Percentiles rank a stretch among this genome's conserved stretches.
Evolutionary conservation across 2,888 invertebrate species (phyloP).

Genomic region (Embidobia sp.): DNA sequence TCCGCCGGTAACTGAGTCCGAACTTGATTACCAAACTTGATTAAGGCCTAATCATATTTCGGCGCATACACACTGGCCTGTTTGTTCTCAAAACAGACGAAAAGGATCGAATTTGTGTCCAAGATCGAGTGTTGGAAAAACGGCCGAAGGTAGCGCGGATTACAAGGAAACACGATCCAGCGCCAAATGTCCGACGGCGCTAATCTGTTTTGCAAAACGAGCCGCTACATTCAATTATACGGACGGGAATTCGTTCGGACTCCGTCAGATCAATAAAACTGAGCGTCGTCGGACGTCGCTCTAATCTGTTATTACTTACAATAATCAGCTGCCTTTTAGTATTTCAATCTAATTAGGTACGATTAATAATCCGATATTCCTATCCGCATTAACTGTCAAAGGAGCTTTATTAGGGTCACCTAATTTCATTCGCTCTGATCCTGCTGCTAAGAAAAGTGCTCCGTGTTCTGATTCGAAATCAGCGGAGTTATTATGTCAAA

Average conservation of each 20-base stretch:
- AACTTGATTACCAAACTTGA: no score
- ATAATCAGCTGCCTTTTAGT: conserved; percentile 12
- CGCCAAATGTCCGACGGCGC: neutral
- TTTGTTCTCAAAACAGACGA: no score
- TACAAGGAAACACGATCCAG: conserved; percentile 15
- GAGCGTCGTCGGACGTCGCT: neutral
- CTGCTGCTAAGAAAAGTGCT: neutral
- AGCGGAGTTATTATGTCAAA: no score
- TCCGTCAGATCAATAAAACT: neutral
- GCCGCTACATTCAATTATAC: conserved; percentile 17
- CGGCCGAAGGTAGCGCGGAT: neutral
- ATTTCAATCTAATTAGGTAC: conserved; percentile 15
- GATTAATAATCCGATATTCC: conserved; percentile 17
- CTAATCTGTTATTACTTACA: conserved; percentile 1
- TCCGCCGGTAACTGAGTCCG: no score
- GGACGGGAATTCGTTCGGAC: conserved; percentile 10
- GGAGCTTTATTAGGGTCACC: conserved; percentile 2
- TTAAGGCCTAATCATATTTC: no score
- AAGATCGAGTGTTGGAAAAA: neutral
- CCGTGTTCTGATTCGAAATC: neutral
- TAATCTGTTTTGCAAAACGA: conserved; percentile 16
- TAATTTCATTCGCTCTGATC: neutral
- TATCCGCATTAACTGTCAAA: conserved; percentile 22
- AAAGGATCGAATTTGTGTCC: conserved; percentile 10
- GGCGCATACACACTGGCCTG: no score